Evolutionary conservation across 1,140 invertebrate genomes (phyloP), one percentile per base, ranked within the genome.

Genomic region (Bombus pascuorum): DNA sequence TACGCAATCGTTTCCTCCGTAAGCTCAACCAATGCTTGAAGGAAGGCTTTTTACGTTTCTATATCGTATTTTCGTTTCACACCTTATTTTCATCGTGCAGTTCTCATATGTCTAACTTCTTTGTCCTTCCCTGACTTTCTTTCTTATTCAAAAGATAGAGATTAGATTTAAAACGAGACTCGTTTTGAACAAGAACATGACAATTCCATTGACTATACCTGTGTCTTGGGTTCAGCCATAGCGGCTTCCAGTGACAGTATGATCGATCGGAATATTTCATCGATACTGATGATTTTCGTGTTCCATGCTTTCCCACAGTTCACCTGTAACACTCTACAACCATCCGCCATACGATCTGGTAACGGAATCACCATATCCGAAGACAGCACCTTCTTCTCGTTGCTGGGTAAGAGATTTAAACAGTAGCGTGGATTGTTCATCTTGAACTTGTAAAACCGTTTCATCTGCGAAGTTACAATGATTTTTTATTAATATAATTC

Each of bases 271-370:
- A 97, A 96, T 37, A 97, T 93, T 79, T 97, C 95, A 22, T 95
- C 92, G 25, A 97, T 65, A 0, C 92, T 91, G 3, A 96, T 93
- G 89, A 95, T 90, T 72, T 96, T 97, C 0, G 97, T 95, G 85
- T 97, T 97, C 97, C 97, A 97, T 91, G 95, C 96, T 83, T 94
- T 95, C 86, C 97, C 97, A 73, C 92, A 92, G 87, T 97, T 95
- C 0, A 96, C 53, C 3, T 96, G 87, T 65, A 97, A 86, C 5
- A 97, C 90, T 89, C 97, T 94, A 34, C 94, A 91, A 32, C 96
- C 96, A 22, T 95, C 92, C 68, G 95, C 91, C 74, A 93, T 95
- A 81, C 97, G 95, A 32, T 93, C 91, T 22, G 97, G 97, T 53
- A 97, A 86, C 25, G 97, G 95, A 15, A 95, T 94, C 18, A 97